phyloP scores from a whole-genome alignment of 2,888 invertebrate species.

The Tetropium fuscum region DNA sequence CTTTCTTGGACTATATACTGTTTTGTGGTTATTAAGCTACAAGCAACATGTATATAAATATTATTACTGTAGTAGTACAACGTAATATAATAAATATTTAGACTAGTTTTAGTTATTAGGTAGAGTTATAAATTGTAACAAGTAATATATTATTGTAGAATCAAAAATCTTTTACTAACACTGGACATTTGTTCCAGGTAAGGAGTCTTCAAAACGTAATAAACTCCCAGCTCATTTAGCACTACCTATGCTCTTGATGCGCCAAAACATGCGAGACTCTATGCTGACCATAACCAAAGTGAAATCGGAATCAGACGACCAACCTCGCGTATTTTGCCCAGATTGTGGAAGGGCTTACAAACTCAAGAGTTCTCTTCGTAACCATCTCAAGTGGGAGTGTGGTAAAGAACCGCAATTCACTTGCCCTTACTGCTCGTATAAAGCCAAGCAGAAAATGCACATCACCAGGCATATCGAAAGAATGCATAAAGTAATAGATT shows the following conservation, averaged over 20 bases:
- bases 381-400: constrained; percentile 85
- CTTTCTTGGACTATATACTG: too few species aligned
- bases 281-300: constrained; percentile 20
- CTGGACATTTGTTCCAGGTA: constrained; percentile 32
- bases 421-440: constrained; percentile 81
- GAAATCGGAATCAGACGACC: constrained; percentile 22
- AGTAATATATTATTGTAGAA: not conserved
- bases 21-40: too few species aligned
- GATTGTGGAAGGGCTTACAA: constrained; percentile 86
- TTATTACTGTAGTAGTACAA: too few species aligned
- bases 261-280: constrained; percentile 54
- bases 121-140: too few species aligned
- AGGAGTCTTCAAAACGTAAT: constrained; percentile 18
- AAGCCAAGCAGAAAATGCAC: constrained; percentile 85
- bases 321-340: constrained; percentile 72
- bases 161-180: constrained; percentile 2
- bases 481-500: constrained; percentile 68
- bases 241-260: constrained; percentile 70
- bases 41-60: too few species aligned
- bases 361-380: constrained; percentile 82
- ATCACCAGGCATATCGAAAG: constrained; percentile 82
- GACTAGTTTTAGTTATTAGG: too few species aligned
- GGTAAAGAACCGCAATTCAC: constrained; percentile 84
- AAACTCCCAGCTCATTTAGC: constrained; percentile 74
- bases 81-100: too few species aligned